These are phyloP conservation scores for Monodelphis domestica DNA, from an alignment of 2,797 vertebrate species.

Conservation along the genomic window DNA sequence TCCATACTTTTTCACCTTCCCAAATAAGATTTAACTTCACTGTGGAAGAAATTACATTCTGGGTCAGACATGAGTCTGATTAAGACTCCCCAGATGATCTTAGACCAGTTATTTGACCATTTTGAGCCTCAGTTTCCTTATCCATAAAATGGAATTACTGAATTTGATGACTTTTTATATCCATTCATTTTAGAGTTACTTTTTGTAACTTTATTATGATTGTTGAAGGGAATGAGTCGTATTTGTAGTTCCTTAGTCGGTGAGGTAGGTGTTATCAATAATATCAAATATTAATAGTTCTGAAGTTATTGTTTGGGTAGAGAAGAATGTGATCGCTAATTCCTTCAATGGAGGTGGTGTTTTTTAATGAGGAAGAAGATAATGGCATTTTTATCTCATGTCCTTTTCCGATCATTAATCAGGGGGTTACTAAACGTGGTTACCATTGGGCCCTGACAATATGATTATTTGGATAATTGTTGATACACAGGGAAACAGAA, in stretches of 20 bases:
- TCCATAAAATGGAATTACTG: neutral
- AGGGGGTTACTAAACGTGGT: neutral
- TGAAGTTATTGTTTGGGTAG: neutral
- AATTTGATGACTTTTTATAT: neutral
- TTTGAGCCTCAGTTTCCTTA: neutral
- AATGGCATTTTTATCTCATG: neutral
- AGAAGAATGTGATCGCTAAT: neutral
- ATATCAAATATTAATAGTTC: neutral
- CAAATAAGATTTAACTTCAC: neutral
- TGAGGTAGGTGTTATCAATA: neutral
- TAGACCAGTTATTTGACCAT: neutral
- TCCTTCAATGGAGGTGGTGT: neutral
- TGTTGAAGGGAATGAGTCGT: neutral
- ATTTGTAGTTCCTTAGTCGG: neutral
- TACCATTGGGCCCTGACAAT: neutral
- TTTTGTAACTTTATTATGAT: neutral
- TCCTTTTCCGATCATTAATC: neutral
- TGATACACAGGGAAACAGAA: neutral
- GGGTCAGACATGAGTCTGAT: neutral
- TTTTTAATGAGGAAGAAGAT: neutral
- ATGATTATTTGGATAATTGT: neutral
- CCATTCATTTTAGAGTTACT: neutral
- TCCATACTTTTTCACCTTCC: neutral
- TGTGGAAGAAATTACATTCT: neutral
- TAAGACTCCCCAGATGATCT: neutral